Base-by-base conservation (phyloP, 2,113 vertebrate species). In the Gallinago paraguaiae region DNA sequence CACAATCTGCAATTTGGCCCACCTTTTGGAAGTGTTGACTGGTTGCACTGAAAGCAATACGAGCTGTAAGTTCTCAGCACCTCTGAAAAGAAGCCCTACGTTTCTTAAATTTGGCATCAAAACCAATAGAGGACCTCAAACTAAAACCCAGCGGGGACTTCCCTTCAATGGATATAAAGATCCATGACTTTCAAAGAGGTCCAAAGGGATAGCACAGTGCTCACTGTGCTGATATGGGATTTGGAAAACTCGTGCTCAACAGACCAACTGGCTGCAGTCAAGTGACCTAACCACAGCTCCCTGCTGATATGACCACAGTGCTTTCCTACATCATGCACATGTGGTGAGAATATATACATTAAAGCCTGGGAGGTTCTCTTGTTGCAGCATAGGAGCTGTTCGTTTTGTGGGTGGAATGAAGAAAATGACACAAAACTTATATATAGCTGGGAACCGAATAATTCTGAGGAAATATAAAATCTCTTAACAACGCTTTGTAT, bases 271-370 rank as follows among this genome's bases (percentile, higher is more conserved):
- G 31, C 35, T 57, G 7, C 9, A 81, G 48, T 67, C 61, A 53
- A 60, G 43, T 33, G 51, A 79, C 39, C 20, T 17, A 89, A 46
- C 43, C 56, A 30, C 35, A 84, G 20, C 25, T 87, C 65, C 25
- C 78, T 82, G 23, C 17, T 84, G 69, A 56, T 4, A 3, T 0
- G 4, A 50, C 25, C 68, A 43, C 6, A 84, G 31, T 0, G 0
- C 16, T 79, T 71, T 61, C 51, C 68, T 86, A 20, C 33, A n/a
- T 51, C 13, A 39, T 1, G 7, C 16, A 85, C 19, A 35, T 3
- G 0, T 28, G n/a, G 31, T 28, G 30, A 78, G 15, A 63, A 78
- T 50, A 86, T 84, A 64, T 24, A 35, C n/a, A 33, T 16, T 43
- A 50, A 10, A 56, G 60, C 13, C 43, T 56, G 57, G 18, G 31